phyloP scores from a whole-genome alignment of 2,113 vertebrate genomes.

The Abramis brama region DNA sequence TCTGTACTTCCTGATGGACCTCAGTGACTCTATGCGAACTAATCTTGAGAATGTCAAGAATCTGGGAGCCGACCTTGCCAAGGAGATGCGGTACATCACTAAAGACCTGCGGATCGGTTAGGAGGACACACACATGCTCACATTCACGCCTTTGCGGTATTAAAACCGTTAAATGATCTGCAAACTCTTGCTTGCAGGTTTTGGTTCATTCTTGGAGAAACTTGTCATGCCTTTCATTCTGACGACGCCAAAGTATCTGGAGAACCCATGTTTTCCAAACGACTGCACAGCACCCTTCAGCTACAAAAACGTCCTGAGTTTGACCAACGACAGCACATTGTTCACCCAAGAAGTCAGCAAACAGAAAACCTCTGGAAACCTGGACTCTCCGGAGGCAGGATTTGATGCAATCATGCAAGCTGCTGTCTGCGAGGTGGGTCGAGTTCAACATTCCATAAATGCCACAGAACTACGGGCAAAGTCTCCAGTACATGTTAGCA shows the following conservation, averaged over 20 bases:
- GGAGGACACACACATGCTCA: conserved; percentile 49
- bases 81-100: conserved; percentile 89
- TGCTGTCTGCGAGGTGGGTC: conserved; percentile 92
- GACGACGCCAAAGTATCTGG: conserved; percentile 88
- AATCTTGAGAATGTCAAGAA: conserved; percentile 96
- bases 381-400: conserved; percentile 96
- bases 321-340: conserved; percentile 81
- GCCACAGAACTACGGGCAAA: not conserved
- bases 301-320: conserved; percentile 93
- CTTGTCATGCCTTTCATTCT: conserved; percentile 98
- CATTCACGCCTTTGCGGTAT: not conserved
- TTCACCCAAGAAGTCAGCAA: conserved; percentile 91
- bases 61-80: conserved; percentile 89
- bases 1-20: conserved; percentile 97
- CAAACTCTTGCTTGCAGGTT: conserved; percentile 74
- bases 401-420: conserved; percentile 99
- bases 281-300: conserved; percentile 97
- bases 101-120: conserved; percentile 94
- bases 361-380: conserved; percentile 95
- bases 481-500: not conserved
- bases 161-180: not conserved
- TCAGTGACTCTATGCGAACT: conserved; percentile 95
- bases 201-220: conserved; percentile 97
- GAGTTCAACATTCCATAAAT: not conserved
- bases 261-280: conserved; percentile 88